A percentile compares a stretch with the other conserved stretches of the same genome.
These are phyloP conservation scores for Cryptocephalus primarius DNA, from an alignment of 2,888 invertebrate genomes.

Conservation along the genomic window DNA sequence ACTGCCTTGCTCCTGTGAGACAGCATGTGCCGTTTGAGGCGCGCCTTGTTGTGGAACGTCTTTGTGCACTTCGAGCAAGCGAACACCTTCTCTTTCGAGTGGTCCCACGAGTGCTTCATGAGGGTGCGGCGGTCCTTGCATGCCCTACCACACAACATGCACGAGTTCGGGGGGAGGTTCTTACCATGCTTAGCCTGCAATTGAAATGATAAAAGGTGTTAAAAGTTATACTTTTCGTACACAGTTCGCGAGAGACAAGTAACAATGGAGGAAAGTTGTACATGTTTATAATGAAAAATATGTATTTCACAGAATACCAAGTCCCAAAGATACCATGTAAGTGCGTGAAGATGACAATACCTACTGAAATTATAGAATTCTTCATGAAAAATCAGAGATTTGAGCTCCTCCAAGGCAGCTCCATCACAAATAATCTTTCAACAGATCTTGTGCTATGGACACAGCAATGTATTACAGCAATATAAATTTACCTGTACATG, in stretches of 20 bases:
- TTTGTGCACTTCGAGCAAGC: constrained; percentile 58
- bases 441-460: no score
- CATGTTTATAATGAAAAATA: no score
- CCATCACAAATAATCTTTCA: no score
- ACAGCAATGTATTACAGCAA: no score
- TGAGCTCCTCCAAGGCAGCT: no score
- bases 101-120: constrained; percentile 59
- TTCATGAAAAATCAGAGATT: no score
- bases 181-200: constrained; percentile 44
- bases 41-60: constrained; percentile 59
- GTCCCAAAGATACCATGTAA: background rate
- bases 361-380: no score
- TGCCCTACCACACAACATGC: constrained; percentile 54
- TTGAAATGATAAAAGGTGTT: background rate
- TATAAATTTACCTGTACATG: constrained; percentile 37
- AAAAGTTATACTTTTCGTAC: background rate
- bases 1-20: constrained; percentile 59
- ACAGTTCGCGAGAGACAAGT: background rate
- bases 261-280: no score
- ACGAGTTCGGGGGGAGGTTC: constrained; percentile 53
- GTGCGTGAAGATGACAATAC: no score
- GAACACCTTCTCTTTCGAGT: constrained; percentile 46
- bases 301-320: background rate
- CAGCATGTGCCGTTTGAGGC: constrained; percentile 54
- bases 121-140: constrained; percentile 57